These are phyloP conservation scores for Drosophila ambigua DNA, from an alignment of 1,140 invertebrate genomes.

Conservation along the genomic window DNA sequence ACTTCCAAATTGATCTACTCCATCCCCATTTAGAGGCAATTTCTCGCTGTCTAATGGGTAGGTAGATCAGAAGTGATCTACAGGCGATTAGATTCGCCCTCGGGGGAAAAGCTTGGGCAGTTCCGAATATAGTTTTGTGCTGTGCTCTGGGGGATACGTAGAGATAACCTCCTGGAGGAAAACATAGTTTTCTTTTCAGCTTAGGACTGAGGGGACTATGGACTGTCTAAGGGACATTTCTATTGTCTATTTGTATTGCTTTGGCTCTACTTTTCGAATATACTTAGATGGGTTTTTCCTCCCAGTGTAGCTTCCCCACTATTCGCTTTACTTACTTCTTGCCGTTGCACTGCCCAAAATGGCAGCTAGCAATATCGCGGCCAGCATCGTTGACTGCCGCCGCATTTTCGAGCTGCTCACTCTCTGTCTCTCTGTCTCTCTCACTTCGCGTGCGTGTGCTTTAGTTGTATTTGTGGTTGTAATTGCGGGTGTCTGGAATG, in stretches of 20 bases:
- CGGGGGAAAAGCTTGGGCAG: too few relatives aligned
- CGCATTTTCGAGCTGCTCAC: slow-evolving; percentile 61
- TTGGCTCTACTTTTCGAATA: neutral
- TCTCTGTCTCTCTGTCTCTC: slow-evolving; percentile 28
- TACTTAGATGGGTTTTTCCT: neutral
- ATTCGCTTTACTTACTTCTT: slow-evolving; percentile 63
- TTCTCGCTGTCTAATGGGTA: too few relatives aligned
- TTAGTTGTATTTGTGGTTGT: slow-evolving; percentile 32
- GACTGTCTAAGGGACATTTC: too few relatives aligned
- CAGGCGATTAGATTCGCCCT: neutral
- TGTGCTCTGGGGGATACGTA: too few relatives aligned
- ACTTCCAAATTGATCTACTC: slow-evolving; percentile 7
- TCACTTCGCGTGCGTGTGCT: slow-evolving; percentile 15
- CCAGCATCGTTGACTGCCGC: slow-evolving; percentile 79
- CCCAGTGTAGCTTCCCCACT: too few relatives aligned
- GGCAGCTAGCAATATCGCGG: slow-evolving; percentile 76
- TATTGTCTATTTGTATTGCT: neutral
- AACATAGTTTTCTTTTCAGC: too few relatives aligned
- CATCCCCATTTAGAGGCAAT: too few relatives aligned
- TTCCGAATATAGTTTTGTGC: too few relatives aligned
- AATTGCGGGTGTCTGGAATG: slow-evolving; percentile 58
- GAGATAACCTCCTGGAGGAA: too few relatives aligned
- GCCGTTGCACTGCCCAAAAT: slow-evolving; percentile 66
- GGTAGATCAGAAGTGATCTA: slow-evolving; percentile 34
- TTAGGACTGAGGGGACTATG: too few relatives aligned